Conservation (phyloP, 2,888 invertebrate species). For the Conus canariensis region DNA sequence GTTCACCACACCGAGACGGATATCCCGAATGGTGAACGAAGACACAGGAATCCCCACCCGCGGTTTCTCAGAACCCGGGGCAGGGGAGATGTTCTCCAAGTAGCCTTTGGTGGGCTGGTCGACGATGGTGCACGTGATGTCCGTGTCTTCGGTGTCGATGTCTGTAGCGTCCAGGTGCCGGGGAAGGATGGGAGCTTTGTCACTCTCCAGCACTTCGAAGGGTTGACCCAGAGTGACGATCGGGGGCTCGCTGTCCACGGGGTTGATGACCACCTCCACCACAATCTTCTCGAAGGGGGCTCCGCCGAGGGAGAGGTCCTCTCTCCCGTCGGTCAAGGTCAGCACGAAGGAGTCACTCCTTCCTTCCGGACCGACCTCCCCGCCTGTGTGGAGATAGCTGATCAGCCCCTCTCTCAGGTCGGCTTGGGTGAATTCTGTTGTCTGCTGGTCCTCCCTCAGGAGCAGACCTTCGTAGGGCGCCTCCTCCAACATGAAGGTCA, state of each 20-base stretch:
- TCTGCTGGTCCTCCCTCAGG: slow-evolving; percentile 61
- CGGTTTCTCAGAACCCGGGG: slow-evolving; percentile 74
- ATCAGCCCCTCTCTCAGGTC: slow-evolving; percentile 69
- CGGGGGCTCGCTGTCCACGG: slow-evolving; percentile 75
- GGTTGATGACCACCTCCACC: slow-evolving; percentile 71
- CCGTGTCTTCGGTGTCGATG: slow-evolving; percentile 71
- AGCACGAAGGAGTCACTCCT: slow-evolving; percentile 73
- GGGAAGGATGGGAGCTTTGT: slow-evolving; percentile 66
- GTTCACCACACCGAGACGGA: slow-evolving; percentile 69
- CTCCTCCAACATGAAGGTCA: slow-evolving; percentile 69
- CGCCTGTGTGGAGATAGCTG: slow-evolving; percentile 72
- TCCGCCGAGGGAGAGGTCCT: slow-evolving; percentile 62
- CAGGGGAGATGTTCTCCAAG: slow-evolving; percentile 75
- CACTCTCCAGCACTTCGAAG: slow-evolving; percentile 73
- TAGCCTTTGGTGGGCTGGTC: slow-evolving; percentile 75
- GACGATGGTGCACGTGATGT: slow-evolving; percentile 73
- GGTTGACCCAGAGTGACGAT: slow-evolving; percentile 63
- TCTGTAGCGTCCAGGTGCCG: slow-evolving; percentile 72
- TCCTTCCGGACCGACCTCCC: slow-evolving; percentile 71
- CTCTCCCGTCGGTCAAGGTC: slow-evolving; percentile 68
- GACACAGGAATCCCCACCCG: slow-evolving; percentile 73
- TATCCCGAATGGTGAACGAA: slow-evolving; percentile 73
- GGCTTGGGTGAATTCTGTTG: slow-evolving; percentile 72
- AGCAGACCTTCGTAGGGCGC: slow-evolving; percentile 70
- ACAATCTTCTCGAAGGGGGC: slow-evolving; percentile 69